phyloP scores from a whole-genome alignment of 2,113 vertebrate species.

The Phaethornis superciliosus region DNA sequence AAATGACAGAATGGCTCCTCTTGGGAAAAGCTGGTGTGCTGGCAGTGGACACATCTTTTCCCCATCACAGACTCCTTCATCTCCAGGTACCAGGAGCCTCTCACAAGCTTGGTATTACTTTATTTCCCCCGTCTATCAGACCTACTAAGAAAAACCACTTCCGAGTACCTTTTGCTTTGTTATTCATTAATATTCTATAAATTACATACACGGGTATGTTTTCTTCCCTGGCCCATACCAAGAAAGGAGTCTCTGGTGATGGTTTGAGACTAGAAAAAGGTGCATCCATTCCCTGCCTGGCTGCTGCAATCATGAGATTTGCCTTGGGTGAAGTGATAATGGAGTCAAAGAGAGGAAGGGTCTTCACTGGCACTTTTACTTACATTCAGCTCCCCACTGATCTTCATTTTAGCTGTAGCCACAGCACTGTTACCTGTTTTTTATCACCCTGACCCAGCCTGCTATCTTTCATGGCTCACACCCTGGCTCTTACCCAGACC shows the following conservation, averaged over 20 bases:
- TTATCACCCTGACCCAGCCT: not conserved
- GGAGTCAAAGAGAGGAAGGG: not conserved
- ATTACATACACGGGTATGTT: not conserved
- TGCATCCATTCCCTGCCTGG: rapidly evolving
- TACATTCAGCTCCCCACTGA: not conserved
- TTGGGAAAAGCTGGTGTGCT: not conserved
- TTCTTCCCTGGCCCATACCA: too few species aligned
- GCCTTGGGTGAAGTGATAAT: not conserved
- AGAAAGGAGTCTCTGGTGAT: not conserved
- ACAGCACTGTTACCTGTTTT: rapidly evolving
- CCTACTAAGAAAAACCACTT: not conserved
- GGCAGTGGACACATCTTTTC: rapidly evolving
- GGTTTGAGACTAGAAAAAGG: not conserved
- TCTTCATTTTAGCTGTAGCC: not conserved
- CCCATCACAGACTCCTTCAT: not conserved
- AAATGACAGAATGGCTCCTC: rapidly evolving
- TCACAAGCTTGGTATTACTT: not conserved
- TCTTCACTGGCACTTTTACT: not conserved
- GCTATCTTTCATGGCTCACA: not conserved
- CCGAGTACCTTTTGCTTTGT: not conserved
- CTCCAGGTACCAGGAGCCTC: not conserved
- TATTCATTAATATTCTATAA: not conserved
- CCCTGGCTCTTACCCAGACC: not conserved
- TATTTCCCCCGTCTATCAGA: not conserved
- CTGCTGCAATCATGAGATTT: not conserved